phyloP scores from a whole-genome alignment of 2,797 vertebrate species.

The Characodon lateralis region DNA sequence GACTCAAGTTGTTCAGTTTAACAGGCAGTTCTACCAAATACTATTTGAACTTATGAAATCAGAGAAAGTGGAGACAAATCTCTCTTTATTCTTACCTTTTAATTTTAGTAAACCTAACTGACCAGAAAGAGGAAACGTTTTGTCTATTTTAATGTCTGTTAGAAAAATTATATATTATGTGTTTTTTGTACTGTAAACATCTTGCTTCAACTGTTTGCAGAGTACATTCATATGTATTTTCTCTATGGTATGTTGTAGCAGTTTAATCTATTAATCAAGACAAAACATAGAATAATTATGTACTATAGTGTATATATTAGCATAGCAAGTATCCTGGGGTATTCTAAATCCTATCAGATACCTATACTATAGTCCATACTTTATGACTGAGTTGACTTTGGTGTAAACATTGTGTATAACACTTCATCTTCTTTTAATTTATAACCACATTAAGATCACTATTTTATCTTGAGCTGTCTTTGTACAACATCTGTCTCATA shows the following conservation, averaged over 20 bases:
- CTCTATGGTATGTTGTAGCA: background rate
- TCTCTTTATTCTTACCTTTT: too few relatives aligned
- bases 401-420: background rate
- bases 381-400: background rate
- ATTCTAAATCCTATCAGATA: background rate
- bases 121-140: too few relatives aligned
- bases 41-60: background rate
- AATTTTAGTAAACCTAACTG: too few relatives aligned
- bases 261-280: background rate
- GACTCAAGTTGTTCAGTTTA: background rate
- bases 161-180: background rate
- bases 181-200: background rate
- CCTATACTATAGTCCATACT: background rate
- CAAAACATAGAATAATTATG: background rate
- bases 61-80: too few relatives aligned
- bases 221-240: background rate
- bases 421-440: conserved; percentile 4
- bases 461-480: background rate
- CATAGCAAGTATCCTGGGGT: background rate
- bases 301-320: background rate
- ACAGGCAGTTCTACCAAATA: background rate
- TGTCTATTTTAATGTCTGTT: too few relatives aligned
- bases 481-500: background rate
- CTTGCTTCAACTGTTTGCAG: background rate
- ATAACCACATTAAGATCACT: background rate